Evolutionary conservation across 2,888 invertebrate species (phyloP).

Genomic region (Agrotis puta): DNA sequence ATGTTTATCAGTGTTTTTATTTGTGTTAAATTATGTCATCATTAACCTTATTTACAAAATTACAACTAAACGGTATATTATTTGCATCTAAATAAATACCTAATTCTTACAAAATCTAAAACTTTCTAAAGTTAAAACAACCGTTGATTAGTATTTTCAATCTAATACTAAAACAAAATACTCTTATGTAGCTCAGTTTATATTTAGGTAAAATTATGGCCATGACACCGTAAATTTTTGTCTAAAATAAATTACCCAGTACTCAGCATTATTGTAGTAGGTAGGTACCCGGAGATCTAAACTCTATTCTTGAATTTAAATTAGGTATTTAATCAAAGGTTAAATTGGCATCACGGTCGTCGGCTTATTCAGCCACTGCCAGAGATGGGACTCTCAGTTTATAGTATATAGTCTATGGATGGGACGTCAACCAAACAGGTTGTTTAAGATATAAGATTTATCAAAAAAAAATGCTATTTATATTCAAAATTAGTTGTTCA

Average conservation of each 20-base stretch:
- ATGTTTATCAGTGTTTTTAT: constrained; percentile 8
- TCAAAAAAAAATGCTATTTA: constrained; percentile 11
- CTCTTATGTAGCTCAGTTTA: no score
- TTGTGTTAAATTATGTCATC: constrained; percentile 12
- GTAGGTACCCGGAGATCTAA: not conserved
- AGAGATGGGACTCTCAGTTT: no score
- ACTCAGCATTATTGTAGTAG: no score
- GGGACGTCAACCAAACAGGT: constrained; percentile 28
- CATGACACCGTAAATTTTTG: not conserved
- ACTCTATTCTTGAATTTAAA: constrained; percentile 12
- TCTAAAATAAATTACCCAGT: not conserved
- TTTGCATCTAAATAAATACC: not conserved
- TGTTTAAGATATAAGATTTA: constrained; percentile 12
- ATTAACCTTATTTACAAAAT: not conserved
- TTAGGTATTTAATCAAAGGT: constrained; percentile 41
- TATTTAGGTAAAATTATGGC: not conserved
- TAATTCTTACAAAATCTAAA: not conserved
- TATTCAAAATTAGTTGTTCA: constrained; percentile 8
- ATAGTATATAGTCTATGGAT: no score
- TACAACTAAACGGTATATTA: not conserved
- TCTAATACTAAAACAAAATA: no score
- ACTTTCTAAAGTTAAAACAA: not conserved
- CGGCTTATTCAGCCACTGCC: constrained; percentile 3
- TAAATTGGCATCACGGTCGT: constrained; percentile 47
- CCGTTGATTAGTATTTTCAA: no score